phyloP scores from a whole-genome alignment of 2,888 invertebrate species.

The Zootermopsis nevadensis region DNA sequence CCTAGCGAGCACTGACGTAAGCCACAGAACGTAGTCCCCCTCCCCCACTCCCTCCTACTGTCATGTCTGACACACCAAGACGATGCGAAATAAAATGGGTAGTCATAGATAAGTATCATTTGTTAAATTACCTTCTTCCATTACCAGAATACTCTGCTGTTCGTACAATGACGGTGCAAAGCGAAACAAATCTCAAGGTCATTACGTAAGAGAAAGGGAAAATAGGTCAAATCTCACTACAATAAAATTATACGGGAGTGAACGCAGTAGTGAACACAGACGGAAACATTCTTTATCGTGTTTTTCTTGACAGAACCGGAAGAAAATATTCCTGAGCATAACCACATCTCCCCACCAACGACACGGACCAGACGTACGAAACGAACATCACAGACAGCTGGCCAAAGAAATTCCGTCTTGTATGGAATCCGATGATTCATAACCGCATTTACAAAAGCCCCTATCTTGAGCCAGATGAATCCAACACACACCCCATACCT shows the following conservation, averaged over 20 bases:
- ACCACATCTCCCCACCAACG: too few species aligned
- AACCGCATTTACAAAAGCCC: too few species aligned
- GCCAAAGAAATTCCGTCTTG: too few species aligned
- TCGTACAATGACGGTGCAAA: background rate
- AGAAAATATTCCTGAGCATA: too few species aligned
- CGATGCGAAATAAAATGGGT: background rate
- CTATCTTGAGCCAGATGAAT: too few species aligned
- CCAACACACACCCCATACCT: too few species aligned
- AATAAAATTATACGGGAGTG: background rate
- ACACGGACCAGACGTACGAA: too few species aligned
- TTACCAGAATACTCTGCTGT: background rate
- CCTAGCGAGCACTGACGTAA: background rate
- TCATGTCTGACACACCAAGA: background rate
- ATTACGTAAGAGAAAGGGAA: background rate
- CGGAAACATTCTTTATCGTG: too few species aligned
- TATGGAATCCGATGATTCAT: too few species aligned
- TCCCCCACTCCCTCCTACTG: background rate
- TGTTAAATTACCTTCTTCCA: background rate
- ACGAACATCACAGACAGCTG: too few species aligned
- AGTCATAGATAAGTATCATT: background rate
- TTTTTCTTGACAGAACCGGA: too few species aligned
- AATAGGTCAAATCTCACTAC: background rate
- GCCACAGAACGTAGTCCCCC: background rate
- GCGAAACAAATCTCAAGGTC: background rate
- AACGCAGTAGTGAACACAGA: background rate